Evolutionary conservation across 2,888 invertebrate species (phyloP).

Genomic region (Cosmia pyralina): DNA sequence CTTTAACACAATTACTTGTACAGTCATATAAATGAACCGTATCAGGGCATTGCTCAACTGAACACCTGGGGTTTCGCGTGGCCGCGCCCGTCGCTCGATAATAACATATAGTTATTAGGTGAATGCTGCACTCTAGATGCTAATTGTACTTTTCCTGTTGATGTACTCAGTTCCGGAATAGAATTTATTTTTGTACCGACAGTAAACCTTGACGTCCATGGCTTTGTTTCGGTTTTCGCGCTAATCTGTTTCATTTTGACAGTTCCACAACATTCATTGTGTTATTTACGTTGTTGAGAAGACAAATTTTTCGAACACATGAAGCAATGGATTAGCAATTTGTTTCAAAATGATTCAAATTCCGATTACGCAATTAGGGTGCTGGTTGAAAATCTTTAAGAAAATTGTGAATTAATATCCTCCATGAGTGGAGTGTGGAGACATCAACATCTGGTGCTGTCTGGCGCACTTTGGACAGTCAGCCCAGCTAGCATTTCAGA

Average conservation of each 20-base stretch:
- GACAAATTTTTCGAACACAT: too few relatives aligned
- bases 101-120: conserved; percentile 56
- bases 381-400: background rate
- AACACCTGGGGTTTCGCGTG: conserved; percentile 65
- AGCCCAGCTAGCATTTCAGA: too few relatives aligned
- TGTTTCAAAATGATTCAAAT: too few relatives aligned
- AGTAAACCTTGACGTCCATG: conserved; percentile 25
- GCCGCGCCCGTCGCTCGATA: conserved; percentile 20
- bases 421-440: background rate
- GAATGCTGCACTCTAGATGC: conserved; percentile 55
- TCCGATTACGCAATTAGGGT: too few relatives aligned
- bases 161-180: conserved; percentile 40
- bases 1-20: conserved; percentile 53
- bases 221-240: conserved; percentile 25
- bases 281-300: too few relatives aligned
- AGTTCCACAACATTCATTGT: too few relatives aligned
- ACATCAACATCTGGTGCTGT: background rate
- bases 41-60: conserved; percentile 51
- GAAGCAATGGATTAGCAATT: too few relatives aligned
- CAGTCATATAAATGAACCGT: conserved; percentile 50
- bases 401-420: background rate
- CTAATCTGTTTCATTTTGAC: background rate
- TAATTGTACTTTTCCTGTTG: conserved; percentile 74
- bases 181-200: conserved; percentile 41
- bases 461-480: background rate